These are phyloP conservation scores for Lepidurus packardi DNA, from an alignment of 1,140 invertebrate genomes.

Conservation along the genomic window DNA sequence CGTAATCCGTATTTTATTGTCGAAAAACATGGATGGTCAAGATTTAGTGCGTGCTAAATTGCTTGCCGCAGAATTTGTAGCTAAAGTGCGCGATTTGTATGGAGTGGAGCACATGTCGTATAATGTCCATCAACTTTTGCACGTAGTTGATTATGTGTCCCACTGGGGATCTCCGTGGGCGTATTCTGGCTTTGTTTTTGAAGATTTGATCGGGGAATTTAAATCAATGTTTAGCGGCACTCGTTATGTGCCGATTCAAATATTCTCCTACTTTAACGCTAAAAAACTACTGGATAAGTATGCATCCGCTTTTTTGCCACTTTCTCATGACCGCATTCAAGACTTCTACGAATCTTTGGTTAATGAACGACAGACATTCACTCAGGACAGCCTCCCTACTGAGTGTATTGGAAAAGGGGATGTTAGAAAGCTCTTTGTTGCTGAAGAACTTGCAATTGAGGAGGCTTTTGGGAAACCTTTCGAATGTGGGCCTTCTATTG, in stretches of 20 bases:
- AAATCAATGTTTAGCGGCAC: constrained; percentile 27
- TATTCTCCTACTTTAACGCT: constrained; percentile 24
- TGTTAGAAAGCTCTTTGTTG: background rate
- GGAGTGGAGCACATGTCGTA: constrained; percentile 24
- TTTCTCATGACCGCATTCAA: background rate
- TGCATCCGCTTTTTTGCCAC: background rate
- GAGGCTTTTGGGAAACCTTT: background rate
- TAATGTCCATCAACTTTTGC: constrained; percentile 26
- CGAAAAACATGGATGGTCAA: constrained; percentile 16
- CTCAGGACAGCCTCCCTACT: background rate
- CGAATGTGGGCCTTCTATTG: background rate
- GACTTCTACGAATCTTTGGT: constrained; percentile 24
- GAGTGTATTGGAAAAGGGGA: constrained; percentile 11
- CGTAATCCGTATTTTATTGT: constrained; percentile 1
- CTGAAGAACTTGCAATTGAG: constrained; percentile 1
- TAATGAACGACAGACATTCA: background rate
- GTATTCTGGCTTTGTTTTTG: constrained; percentile 28
- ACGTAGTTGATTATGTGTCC: constrained; percentile 15
- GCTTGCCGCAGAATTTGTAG: background rate
- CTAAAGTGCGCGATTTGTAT: constrained; percentile 21
- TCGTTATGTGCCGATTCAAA: constrained; percentile 24
- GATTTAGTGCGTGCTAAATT: background rate
- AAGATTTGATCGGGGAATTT: background rate
- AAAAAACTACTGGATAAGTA: background rate
- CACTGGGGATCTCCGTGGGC: constrained; percentile 27